These are phyloP conservation scores for Cladorhizidae sp. DNA, from an alignment of 37 sponge, comb jelly and placozoan species.

Conservation along the genomic window DNA sequence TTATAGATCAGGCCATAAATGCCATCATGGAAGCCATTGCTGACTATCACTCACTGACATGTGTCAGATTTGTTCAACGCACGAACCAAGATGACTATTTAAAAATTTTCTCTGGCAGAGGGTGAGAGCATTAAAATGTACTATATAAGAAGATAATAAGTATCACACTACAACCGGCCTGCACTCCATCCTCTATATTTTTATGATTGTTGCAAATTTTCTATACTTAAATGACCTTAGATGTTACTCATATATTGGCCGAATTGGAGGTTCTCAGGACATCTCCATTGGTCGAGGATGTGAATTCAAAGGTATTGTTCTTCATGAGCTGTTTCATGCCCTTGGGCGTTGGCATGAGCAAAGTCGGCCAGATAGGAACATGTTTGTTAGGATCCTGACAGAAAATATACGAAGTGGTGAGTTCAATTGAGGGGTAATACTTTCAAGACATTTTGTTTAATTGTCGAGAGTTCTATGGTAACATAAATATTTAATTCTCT, in stretches of 20 bases:
- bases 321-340: slow-evolving; percentile 70
- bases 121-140: slow-evolving; percentile 44
- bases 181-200: too few relatives aligned
- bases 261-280: slow-evolving; percentile 54
- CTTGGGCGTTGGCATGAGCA: slow-evolving; percentile 77
- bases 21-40: slow-evolving; percentile 66
- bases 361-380: slow-evolving; percentile 84
- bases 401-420: slow-evolving; percentile 59
- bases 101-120: slow-evolving; percentile 53
- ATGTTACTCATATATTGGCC: slow-evolving; percentile 74
- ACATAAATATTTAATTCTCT: neutral
- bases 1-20: slow-evolving; percentile 23
- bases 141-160: too few relatives aligned
- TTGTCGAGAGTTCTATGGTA: neutral
- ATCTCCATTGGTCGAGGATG: slow-evolving; percentile 84
- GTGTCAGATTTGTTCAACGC: slow-evolving; percentile 60
- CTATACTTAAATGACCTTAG: neutral
- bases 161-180: too few relatives aligned
- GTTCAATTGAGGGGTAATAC: neutral
- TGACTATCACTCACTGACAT: slow-evolving; percentile 42
- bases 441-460: too few relatives aligned
- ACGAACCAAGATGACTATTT: slow-evolving; percentile 59
- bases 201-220: too few relatives aligned
- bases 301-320: slow-evolving; percentile 70
- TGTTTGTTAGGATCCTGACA: slow-evolving; percentile 38